Conservation (phyloP, 2,888 invertebrate species). For the Xylocampa areola region DNA sequence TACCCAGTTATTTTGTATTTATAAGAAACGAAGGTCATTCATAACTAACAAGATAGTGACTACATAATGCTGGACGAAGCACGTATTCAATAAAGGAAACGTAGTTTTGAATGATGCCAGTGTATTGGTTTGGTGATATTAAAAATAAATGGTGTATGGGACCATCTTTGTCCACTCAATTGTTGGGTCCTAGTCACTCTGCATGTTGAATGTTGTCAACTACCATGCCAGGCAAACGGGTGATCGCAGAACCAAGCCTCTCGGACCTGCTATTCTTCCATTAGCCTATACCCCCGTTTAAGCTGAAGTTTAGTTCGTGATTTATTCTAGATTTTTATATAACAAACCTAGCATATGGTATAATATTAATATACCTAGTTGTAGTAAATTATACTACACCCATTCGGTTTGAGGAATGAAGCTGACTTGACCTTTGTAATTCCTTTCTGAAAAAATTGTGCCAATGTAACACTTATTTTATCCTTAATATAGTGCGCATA, state of each 20-base stretch:
- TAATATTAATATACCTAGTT: background rate
- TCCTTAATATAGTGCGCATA: slow-evolving; percentile 28
- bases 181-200: background rate
- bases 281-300: no score
- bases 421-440: slow-evolving; percentile 33
- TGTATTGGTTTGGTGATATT: background rate
- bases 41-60: slow-evolving; percentile 2
- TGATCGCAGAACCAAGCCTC: no score
- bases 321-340: background rate
- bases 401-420: slow-evolving; percentile 17
- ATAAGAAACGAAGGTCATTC: slow-evolving; percentile 27
- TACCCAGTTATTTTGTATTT: slow-evolving; percentile 8
- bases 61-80: slow-evolving; percentile 15
- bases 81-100: slow-evolving; percentile 30
- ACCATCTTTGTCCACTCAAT: background rate
- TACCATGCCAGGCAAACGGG: no score
- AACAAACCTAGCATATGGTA: background rate
- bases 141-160: background rate
- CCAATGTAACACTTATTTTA: slow-evolving; percentile 28
- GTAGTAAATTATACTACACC: slow-evolving; percentile 2
- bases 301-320: background rate
- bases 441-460: slow-evolving; percentile 37
- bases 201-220: no score
- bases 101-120: slow-evolving; percentile 9
- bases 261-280: no score